Evolutionary conservation across 2,113 vertebrate genomes (phyloP), one percentile per base, ranked within the genome.

Genomic region (Danionella cerebrum): DNA sequence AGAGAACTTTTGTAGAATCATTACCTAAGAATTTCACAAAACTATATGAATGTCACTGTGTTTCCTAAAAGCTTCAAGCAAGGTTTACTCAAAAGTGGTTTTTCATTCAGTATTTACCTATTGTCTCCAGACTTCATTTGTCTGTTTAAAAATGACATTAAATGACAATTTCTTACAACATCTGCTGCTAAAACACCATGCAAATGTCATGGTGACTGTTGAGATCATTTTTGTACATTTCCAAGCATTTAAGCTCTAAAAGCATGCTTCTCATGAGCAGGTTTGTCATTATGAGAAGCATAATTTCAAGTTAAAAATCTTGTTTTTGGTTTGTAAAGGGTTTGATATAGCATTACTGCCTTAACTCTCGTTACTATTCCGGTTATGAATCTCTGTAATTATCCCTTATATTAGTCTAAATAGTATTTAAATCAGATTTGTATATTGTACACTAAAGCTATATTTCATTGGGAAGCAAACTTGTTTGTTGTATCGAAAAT

Each of bases 391-490:
- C 47, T 57, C 62, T 65, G 22, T 54, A 31, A n/a, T n/a, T n/a
- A n/a, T n/a, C n/a, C n/a, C 70, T 76, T 45, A 38, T 71, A 66
- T 41, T 77, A 78, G 70, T 48, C 59, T 62, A 35, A 65, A 74
- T 78, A 76, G 77, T 86, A 84, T 86, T 86, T 84, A 84, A 83
- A 78, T 76, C 51, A 72, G 71, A 77, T 69, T 67, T 82, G 73
- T 80, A 71, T 82, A 74, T 81, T 81, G 67, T 79, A 78, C 70
- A 77, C 53, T 67, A 75, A 70, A 78, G 45, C 9, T 80, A 65
- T 77, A 70, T 77, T 74, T 78, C 60, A 58, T 71, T 36, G 38
- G 70, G 67, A 63, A 76, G 70, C 51, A 53, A 16, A 72, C 14
- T 11, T 52, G 38, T 35, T 65, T 72, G 70, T 62, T 69, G 58